Conservation (phyloP, 2,888 invertebrate species). For the Eremobia ochroleuca region DNA sequence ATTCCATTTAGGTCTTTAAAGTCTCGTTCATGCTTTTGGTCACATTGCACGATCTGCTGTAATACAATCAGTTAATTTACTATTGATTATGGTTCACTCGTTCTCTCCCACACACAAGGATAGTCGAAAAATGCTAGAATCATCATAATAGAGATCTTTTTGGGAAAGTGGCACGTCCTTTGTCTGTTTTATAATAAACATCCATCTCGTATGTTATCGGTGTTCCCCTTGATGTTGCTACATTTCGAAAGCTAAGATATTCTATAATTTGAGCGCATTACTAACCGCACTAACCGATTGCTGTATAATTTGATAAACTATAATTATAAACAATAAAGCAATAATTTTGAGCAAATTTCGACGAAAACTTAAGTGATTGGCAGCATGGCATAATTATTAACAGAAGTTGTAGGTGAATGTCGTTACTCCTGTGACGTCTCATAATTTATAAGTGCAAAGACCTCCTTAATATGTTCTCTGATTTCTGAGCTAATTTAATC, state of each 20-base stretch:
- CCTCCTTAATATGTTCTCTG: background rate
- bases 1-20: background rate
- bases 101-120: background rate
- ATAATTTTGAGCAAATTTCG: constrained; percentile 27
- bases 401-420: constrained; percentile 5
- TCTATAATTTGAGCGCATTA: background rate
- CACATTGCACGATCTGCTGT: background rate
- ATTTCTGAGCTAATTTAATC: background rate
- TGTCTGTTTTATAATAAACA: constrained; percentile 13
- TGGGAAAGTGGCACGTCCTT: background rate
- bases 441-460: background rate
- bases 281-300: constrained; percentile 17
- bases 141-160: too few species aligned
- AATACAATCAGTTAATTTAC: background rate
- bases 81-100: background rate
- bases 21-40: background rate
- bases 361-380: constrained; percentile 25
- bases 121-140: background rate
- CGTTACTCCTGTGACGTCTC: background rate
- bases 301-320: constrained; percentile 25
- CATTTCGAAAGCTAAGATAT: constrained; percentile 36
- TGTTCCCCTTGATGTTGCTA: background rate
- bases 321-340: constrained; percentile 42
- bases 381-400: constrained; percentile 26
- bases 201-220: background rate